Conservation (phyloP, 1,140 invertebrate genomes). For the Drosophila miranda region DNA sequence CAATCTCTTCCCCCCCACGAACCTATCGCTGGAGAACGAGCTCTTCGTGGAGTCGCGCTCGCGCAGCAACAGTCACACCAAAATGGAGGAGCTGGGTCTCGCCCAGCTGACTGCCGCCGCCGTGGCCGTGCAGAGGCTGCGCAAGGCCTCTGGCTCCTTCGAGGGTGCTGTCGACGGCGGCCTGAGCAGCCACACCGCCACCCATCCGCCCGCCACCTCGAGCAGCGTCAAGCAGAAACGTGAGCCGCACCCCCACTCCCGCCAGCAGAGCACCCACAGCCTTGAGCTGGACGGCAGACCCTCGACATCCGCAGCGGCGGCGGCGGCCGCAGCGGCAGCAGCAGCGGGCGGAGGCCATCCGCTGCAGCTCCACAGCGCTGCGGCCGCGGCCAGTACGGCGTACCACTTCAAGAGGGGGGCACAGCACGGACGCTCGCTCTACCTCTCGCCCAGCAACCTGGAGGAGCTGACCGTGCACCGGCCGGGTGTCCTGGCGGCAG, state of each 20-base stretch:
- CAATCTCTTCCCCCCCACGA: conserved; percentile 59
- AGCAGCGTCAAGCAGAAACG: conserved; percentile 75
- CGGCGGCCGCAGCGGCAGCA: conserved; percentile 50
- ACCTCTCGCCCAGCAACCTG: conserved; percentile 77
- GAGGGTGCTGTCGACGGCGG: conserved; percentile 67
- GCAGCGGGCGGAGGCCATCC: conserved; percentile 51
- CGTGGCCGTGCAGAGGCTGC: conserved; percentile 63
- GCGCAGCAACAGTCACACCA: conserved; percentile 80
- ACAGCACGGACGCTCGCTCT: conserved; percentile 73
- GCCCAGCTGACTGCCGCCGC: conserved; percentile 63
- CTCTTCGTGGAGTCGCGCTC: conserved; percentile 77
- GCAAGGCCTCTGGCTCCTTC: conserved; percentile 75
- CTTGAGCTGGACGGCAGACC: conserved; percentile 75
- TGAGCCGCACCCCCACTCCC: conserved; percentile 64
- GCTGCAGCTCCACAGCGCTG: conserved; percentile 71
- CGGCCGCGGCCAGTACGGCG: conserved; percentile 72
- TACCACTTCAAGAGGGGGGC: conserved; percentile 80
- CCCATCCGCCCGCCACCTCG: conserved; percentile 69
- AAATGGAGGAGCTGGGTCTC: conserved; percentile 77
- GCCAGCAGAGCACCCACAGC: conserved; percentile 80
- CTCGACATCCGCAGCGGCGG: conserved; percentile 60
- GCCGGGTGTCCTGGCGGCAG: conserved; percentile 68
- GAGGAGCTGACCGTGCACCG: conserved; percentile 75
- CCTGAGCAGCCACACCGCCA: conserved; percentile 25
- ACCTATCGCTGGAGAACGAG: conserved; percentile 78